Conservation (phyloP, 1,140 invertebrate genomes). For the Drosophila tropicalis region DNA sequence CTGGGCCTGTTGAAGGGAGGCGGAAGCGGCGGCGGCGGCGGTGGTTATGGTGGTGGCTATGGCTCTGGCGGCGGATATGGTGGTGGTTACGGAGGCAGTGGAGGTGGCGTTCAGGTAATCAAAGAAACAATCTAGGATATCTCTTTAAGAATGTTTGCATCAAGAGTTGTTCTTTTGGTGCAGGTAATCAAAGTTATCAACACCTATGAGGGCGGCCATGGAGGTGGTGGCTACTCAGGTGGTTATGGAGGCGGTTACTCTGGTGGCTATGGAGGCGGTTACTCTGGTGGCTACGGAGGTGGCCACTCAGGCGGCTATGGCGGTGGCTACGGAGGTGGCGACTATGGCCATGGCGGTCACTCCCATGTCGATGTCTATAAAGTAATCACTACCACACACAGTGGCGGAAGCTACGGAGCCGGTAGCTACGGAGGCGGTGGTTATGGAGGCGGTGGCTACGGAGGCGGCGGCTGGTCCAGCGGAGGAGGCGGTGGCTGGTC, state of each 20-base stretch:
- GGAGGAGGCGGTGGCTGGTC: conserved; percentile 27
- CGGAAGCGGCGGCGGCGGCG: conserved; percentile 42
- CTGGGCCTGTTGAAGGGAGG: conserved; percentile 64
- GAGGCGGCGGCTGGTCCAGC: conserved; percentile 31
- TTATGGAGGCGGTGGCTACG: conserved; percentile 33
- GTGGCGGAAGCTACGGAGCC: conserved; percentile 26
- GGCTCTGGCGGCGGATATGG: conserved; percentile 36
- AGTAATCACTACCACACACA: conserved; percentile 44
- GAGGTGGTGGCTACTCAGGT: conserved; percentile 24
- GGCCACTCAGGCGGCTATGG: conserved; percentile 39
- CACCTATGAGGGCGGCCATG: conserved; percentile 1
- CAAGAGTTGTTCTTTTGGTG: too few relatives aligned
- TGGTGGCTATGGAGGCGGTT: conserved; percentile 42
- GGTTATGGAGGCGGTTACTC: conserved; percentile 29
- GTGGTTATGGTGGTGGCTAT: conserved; percentile 40
- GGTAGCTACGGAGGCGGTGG: conserved; percentile 42
- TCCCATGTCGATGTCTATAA: conserved; percentile 44
- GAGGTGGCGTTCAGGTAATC: conserved; percentile 22
- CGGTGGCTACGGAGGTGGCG: conserved; percentile 11
- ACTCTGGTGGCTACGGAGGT: conserved; percentile 35
- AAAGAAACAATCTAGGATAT: not conserved
- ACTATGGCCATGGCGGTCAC: conserved; percentile 21
- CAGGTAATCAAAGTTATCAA: conserved; percentile 5
- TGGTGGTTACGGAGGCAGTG: conserved; percentile 21
- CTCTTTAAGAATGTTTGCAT: too few relatives aligned